Evolutionary conservation across 2,113 vertebrate species (phyloP).

Genomic region (Turdus rufiventris): DNA sequence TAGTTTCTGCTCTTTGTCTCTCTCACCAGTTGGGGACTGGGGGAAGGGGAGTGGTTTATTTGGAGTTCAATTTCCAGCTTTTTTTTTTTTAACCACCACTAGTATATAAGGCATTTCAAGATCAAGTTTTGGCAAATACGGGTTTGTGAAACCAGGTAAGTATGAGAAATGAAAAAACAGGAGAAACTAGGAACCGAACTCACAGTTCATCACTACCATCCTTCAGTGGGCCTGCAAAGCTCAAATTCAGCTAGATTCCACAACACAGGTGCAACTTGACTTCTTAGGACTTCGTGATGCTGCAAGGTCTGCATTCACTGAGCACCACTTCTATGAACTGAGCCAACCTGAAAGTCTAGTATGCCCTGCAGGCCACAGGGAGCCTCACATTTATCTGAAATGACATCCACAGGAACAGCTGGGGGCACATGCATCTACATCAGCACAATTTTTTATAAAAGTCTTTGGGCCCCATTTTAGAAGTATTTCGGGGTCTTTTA

Average conservation of each 20-base stretch:
- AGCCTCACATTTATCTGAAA: neutral
- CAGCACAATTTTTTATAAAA: neutral
- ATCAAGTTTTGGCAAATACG: neutral
- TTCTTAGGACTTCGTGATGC: neutral
- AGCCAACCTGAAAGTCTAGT: neutral
- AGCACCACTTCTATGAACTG: neutral
- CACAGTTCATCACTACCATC: neutral
- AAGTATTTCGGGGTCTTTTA: neutral
- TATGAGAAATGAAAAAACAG: neutral
- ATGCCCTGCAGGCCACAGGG: neutral
- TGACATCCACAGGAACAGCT: neutral
- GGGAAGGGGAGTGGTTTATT: neutral
- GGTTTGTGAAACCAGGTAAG: neutral
- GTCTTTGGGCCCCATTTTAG: neutral
- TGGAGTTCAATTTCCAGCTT: neutral
- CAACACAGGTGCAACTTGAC: neutral
- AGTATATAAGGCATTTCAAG: neutral
- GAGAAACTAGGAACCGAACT: neutral
- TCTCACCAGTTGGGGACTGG: neutral
- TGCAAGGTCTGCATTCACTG: neutral
- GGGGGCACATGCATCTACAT: accelerated
- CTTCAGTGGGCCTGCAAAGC: neutral
- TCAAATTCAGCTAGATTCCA: neutral
- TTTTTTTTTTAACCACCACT: neutral
- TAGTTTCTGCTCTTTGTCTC: neutral